Evolutionary conservation across 53 echinoderm and acorn worm genomes (phyloP).

Genomic region (Patiria pectinifera): DNA sequence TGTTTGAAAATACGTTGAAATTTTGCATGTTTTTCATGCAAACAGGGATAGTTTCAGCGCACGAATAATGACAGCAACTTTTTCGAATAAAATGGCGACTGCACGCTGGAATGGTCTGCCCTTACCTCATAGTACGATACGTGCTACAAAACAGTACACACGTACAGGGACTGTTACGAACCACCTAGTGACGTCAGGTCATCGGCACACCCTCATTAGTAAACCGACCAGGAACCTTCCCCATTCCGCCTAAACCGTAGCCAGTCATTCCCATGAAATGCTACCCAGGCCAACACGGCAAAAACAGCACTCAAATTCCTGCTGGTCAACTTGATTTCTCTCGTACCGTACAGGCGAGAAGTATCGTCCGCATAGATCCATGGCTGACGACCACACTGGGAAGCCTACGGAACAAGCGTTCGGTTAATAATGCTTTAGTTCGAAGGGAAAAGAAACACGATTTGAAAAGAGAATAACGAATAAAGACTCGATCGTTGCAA

Average conservation of each 20-base stretch:
- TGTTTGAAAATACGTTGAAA: no score
- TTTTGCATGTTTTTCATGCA: background rate
- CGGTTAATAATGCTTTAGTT: constrained; percentile 48
- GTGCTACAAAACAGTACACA: constrained; percentile 25
- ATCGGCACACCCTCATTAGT: constrained; percentile 27
- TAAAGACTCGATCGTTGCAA: constrained; percentile 61
- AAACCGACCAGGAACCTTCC: constrained; percentile 17
- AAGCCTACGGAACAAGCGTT: constrained; percentile 26
- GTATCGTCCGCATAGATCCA: constrained; percentile 20
- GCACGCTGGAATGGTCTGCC: background rate
- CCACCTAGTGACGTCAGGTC: constrained; percentile 36
- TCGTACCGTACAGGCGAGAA: no score
- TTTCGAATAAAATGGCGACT: constrained; percentile 30
- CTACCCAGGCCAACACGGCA: background rate
- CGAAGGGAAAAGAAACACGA: constrained; percentile 49
- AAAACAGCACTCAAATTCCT: background rate
- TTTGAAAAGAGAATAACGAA: constrained; percentile 62
- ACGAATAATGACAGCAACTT: background rate
- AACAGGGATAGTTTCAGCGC: background rate
- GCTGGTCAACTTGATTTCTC: background rate
- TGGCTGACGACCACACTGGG: constrained; percentile 12
- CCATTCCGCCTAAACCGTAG: constrained; percentile 1
- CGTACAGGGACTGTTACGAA: background rate
- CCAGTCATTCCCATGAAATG: constrained; percentile 36
- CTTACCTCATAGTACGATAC: background rate